These are phyloP conservation scores for Zoanthus gigantus DNA, from an alignment of 92 coral and sea anemone species.

Conservation along the genomic window DNA sequence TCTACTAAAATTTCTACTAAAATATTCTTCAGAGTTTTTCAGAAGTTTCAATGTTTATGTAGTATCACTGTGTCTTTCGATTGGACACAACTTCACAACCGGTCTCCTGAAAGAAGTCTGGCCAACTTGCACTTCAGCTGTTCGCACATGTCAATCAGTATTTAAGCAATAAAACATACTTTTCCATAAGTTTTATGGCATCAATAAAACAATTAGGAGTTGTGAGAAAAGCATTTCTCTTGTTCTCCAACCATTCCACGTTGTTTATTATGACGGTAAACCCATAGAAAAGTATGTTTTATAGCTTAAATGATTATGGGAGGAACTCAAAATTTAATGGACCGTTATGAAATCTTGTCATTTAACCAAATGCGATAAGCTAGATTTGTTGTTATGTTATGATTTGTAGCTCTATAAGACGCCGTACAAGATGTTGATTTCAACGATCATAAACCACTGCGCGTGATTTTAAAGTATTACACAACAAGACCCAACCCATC, in stretches of 20 bases:
- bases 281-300: background rate
- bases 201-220: background rate
- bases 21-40: background rate
- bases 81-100: constrained; percentile 8
- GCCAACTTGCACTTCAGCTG: background rate
- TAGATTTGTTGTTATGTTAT: background rate
- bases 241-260: background rate
- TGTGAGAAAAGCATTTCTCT: background rate
- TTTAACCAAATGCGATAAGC: background rate
- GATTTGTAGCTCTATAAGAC: background rate
- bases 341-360: background rate
- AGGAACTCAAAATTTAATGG: background rate
- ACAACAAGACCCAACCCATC: background rate
- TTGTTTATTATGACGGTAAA: background rate
- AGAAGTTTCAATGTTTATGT: background rate
- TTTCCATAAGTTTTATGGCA: background rate
- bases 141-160: background rate
- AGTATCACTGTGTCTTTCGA: background rate
- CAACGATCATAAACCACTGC: background rate
- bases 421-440: background rate
- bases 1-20: background rate
- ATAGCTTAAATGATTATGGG: background rate
- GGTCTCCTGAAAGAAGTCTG: background rate
- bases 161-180: background rate
- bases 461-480: background rate